Conservation (phyloP, 2,113 vertebrate genomes). For the Alethe diademata region DNA sequence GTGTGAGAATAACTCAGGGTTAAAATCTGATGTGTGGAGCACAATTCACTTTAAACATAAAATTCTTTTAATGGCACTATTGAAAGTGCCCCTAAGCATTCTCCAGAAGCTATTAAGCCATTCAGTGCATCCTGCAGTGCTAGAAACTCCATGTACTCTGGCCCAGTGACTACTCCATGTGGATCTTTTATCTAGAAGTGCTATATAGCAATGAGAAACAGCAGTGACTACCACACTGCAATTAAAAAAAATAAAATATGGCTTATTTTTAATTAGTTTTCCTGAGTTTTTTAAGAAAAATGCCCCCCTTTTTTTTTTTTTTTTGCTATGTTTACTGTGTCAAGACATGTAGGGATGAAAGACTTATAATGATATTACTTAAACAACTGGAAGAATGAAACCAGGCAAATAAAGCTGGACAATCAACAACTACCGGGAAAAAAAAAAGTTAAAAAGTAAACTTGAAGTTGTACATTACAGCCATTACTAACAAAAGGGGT, state of each 20-base stretch:
- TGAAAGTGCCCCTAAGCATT: neutral
- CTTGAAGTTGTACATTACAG: neutral
- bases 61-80: neutral
- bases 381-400: neutral
- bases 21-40: neutral
- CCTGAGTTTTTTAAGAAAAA: neutral
- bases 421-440: neutral
- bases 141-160: neutral
- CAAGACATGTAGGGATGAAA: neutral
- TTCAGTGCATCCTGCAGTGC: slow-evolving; percentile 6
- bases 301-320: neutral
- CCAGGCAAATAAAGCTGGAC: neutral
- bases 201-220: neutral
- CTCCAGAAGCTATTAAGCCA: slow-evolving; percentile 30
- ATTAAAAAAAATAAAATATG: accelerated
- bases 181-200: neutral
- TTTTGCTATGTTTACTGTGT: neutral
- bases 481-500: neutral
- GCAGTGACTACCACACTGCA: neutral
- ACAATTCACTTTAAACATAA: neutral
- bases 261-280: neutral
- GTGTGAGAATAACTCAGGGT: neutral
- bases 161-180: neutral
- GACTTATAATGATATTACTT: neutral
- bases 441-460: neutral